A percentile compares a stretch with the other conserved stretches of the same genome.
phyloP scores from a whole-genome alignment of 2,888 invertebrate genomes.

The Cantharis flavilabris region DNA sequence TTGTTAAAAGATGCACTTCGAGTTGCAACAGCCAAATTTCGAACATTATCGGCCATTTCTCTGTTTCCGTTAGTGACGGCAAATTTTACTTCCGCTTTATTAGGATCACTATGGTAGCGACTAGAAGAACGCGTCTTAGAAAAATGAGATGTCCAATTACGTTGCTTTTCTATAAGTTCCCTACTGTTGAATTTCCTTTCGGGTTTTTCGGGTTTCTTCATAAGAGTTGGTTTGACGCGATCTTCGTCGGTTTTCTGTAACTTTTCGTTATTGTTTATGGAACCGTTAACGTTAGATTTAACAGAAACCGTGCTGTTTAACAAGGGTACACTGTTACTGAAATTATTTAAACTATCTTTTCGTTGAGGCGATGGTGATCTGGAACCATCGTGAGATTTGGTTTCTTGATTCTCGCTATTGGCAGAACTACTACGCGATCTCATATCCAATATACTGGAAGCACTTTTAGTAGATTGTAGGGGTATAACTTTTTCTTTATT shows the following conservation, averaged over 20 bases:
- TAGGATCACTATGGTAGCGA: conserved; percentile 67
- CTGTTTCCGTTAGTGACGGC: conserved; percentile 54
- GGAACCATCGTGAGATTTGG: conserved; percentile 50
- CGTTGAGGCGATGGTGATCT: conserved; percentile 58
- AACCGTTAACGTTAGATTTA: conserved; percentile 39
- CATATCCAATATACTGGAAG: conserved; percentile 59
- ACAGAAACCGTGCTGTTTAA: conserved; percentile 52
- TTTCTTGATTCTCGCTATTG: conserved; percentile 65
- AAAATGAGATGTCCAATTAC: conserved; percentile 92
- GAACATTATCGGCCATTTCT: conserved; percentile 38
- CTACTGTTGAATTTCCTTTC: conserved; percentile 82
- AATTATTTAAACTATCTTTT: conserved; percentile 60
- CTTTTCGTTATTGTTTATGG: conserved; percentile 34
- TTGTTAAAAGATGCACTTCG: conserved; percentile 65
- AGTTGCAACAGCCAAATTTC: conserved; percentile 46
- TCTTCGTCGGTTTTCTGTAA: conserved; percentile 39
- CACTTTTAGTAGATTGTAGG: conserved; percentile 53
- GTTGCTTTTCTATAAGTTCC: conserved; percentile 87
- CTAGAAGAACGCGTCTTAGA: conserved; percentile 71
- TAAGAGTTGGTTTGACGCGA: conserved; percentile 41
- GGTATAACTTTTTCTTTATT: conserved; percentile 43
- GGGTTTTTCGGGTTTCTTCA: conserved; percentile 78
- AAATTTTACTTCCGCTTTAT: conserved; percentile 61
- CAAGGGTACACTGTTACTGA: conserved; percentile 60
- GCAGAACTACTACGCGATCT: conserved; percentile 71